phyloP scores from a whole-genome alignment of 2,797 vertebrate species.

The Sciaenops ocellatus region DNA sequence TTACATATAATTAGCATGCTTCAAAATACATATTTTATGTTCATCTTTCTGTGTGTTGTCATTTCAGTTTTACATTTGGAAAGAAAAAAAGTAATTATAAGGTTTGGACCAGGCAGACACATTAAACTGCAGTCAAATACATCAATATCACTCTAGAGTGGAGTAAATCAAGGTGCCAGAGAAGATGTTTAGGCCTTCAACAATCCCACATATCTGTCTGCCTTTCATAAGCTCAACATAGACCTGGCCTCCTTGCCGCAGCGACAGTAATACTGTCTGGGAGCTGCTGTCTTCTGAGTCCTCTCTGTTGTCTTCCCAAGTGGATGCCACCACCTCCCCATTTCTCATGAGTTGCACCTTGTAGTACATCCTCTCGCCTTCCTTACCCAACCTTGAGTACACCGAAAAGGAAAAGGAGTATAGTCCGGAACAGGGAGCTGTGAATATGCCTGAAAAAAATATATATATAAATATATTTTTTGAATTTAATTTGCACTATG shows the following conservation, averaged over 20 bases:
- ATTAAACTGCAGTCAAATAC: background rate
- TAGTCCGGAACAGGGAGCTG: slow-evolving; percentile 55
- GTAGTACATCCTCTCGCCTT: slow-evolving; percentile 52
- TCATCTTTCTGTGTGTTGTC: background rate
- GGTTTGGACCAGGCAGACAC: background rate
- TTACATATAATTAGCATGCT: background rate
- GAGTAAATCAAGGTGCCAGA: slow-evolving; percentile 64
- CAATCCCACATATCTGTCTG: slow-evolving; percentile 62
- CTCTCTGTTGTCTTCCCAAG: slow-evolving; percentile 74
- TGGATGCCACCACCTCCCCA: slow-evolving; percentile 37
- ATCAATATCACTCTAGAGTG: background rate
- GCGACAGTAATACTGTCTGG: slow-evolving; percentile 56
- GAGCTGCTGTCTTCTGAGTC: slow-evolving; percentile 74
- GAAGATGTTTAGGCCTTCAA: slow-evolving; percentile 62
- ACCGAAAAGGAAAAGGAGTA: slow-evolving; percentile 67
- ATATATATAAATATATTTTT: background rate
- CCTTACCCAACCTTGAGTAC: slow-evolving; percentile 45
- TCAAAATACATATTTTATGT: background rate
- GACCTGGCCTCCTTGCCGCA: slow-evolving; percentile 67
- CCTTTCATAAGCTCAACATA: slow-evolving; percentile 64
- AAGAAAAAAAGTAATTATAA: background rate
- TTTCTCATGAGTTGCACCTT: slow-evolving; percentile 68
- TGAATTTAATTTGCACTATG: too few species aligned
- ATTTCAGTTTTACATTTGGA: background rate
- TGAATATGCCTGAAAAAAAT: slow-evolving; percentile 61